phyloP scores from a whole-genome alignment of 2,113 vertebrate species.

The Chaenogobius annularis region DNA sequence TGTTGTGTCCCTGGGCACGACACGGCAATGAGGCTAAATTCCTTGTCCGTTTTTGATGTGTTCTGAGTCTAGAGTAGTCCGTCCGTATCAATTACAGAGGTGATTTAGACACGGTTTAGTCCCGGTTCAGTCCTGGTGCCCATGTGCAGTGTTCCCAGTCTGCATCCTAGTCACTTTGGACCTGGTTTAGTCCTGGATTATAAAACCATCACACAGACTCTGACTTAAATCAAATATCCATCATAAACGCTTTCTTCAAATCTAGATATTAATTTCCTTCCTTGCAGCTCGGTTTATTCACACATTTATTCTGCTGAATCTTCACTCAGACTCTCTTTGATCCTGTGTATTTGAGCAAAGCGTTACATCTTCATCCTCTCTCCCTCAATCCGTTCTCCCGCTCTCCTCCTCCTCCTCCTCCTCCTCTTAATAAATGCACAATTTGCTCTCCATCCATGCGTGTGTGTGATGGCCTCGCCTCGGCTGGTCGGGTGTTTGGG shows the following conservation, averaged over 20 bases:
- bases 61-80: too few species aligned
- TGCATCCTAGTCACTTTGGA: neutral
- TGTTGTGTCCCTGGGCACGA: too few species aligned
- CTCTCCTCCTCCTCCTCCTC: too few species aligned
- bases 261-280: neutral
- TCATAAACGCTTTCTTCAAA: too few species aligned
- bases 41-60: too few species aligned
- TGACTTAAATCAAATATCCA: too few species aligned
- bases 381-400: neutral
- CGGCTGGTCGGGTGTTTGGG: constrained; percentile 36
- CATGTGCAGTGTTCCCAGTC: too few species aligned
- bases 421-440: constrained; percentile 10
- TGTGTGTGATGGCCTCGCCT: constrained; percentile 10
- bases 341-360: neutral
- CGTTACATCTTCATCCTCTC: neutral
- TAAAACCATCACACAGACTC: too few species aligned
- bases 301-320: neutral
- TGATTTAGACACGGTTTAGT: too few species aligned
- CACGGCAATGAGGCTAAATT: too few species aligned
- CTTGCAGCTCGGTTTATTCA: neutral
- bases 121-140: too few species aligned
- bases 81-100: too few species aligned
- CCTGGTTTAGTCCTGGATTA: neutral
- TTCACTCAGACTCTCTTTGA: neutral
- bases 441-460: constrained; percentile 18